Percentiles rank a stretch among this genome's conserved stretches.
These are phyloP conservation scores for Astropecten irregularis DNA, from an alignment of 53 echinoderm and acorn worm genomes.

Conservation along the genomic window DNA sequence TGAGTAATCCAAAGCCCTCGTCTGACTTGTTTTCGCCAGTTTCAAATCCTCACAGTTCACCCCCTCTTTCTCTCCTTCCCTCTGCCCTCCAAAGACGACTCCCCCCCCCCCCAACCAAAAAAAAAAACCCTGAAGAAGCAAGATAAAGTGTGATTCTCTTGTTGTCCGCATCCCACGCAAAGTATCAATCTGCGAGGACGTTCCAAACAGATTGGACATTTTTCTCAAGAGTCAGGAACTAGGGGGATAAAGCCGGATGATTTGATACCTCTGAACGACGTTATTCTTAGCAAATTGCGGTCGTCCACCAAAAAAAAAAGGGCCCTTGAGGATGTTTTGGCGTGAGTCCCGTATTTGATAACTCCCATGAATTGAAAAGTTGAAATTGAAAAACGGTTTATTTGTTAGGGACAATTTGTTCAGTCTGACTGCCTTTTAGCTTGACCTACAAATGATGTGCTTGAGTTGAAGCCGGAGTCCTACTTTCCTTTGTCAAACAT, in stretches of 20 bases:
- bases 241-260: too few relatives aligned
- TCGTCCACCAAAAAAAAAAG: too few relatives aligned
- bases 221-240: too few relatives aligned
- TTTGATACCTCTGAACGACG: too few relatives aligned
- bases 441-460: constrained; percentile 44
- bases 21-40: constrained; percentile 50
- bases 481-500: neutral
- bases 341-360: too few relatives aligned
- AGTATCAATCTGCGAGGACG: constrained; percentile 36
- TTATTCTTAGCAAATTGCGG: too few relatives aligned
- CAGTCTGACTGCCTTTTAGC: too few relatives aligned
- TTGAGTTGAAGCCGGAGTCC: constrained; percentile 9
- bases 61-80: neutral
- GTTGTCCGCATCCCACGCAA: neutral
- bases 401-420: too few relatives aligned
- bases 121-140: neutral
- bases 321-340: too few relatives aligned
- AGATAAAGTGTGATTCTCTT: neutral
- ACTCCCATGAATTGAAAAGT: too few relatives aligned
- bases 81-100: neutral
- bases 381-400: too few relatives aligned
- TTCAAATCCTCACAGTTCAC: too few relatives aligned
- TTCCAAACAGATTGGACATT: neutral
- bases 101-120: neutral
- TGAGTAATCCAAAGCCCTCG: constrained; percentile 48